Percentiles rank a stretch among this genome's conserved stretches.
These are phyloP conservation scores for Hirtodrosophila histrioides DNA, from an alignment of 2,888 invertebrate genomes.

Conservation along the genomic window DNA sequence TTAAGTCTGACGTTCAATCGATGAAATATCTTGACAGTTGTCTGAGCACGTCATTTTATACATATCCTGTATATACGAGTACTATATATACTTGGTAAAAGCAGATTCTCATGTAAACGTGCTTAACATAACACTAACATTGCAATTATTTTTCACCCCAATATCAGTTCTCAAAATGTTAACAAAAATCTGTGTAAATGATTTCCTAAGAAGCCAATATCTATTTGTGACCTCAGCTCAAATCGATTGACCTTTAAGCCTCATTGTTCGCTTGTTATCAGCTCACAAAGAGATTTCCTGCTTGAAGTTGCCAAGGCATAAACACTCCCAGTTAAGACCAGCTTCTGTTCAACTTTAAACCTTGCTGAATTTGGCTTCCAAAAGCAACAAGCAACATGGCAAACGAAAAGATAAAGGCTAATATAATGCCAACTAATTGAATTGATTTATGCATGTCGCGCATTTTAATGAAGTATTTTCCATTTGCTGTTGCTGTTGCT, in stretches of 20 bases:
- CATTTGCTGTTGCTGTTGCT: slow-evolving; percentile 10
- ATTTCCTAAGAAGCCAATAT: not conserved
- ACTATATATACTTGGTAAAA: too few species aligned
- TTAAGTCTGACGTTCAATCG: too few species aligned
- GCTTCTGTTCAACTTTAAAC: slow-evolving; percentile 25
- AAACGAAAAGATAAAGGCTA: slow-evolving; percentile 20
- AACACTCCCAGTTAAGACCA: slow-evolving; percentile 8
- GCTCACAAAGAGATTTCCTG: slow-evolving; percentile 1
- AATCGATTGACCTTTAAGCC: slow-evolving; percentile 6
- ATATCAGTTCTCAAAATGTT: too few species aligned
- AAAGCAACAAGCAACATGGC: not conserved
- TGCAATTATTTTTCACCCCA: too few species aligned
- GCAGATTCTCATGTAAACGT: too few species aligned
- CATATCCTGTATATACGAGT: too few species aligned
- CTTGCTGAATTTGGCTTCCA: slow-evolving; percentile 19
- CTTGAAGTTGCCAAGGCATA: not conserved
- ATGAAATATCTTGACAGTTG: too few species aligned
- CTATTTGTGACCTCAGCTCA: slow-evolving; percentile 12
- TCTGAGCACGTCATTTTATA: too few species aligned
- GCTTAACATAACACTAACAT: too few species aligned
- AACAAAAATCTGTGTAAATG: too few species aligned
- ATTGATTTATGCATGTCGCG: slow-evolving; percentile 76
- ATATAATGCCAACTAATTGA: slow-evolving; percentile 74
- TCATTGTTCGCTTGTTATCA: slow-evolving; percentile 10
- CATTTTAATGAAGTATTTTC: slow-evolving; percentile 64